A percentile compares a stretch with the other conserved stretches of the same genome.
Evolutionary conservation across 2,888 invertebrate species (phyloP).

Genomic region (Orthosia gothica): DNA sequence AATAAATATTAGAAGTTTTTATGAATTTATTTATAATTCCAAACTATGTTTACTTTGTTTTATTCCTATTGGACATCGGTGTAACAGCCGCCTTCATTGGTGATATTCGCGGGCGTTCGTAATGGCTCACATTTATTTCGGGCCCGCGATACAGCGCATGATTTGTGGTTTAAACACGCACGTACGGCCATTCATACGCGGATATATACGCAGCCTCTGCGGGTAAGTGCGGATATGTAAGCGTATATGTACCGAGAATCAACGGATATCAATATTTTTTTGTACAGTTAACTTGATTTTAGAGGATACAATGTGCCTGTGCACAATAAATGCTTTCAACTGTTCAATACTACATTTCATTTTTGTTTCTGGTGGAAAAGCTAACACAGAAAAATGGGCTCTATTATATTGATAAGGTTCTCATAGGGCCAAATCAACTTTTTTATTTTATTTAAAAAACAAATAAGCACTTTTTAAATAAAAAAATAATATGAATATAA

Average conservation of each 20-base stretch:
- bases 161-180: slow-evolving; percentile 68
- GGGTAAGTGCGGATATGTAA: slow-evolving; percentile 38
- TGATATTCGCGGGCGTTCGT: slow-evolving; percentile 57
- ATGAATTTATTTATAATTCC: neutral
- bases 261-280: slow-evolving; percentile 1
- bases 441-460: neutral
- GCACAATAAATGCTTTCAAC: neutral
- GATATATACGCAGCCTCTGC: slow-evolving; percentile 43
- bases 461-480: neutral
- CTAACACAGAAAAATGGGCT: too few species aligned
- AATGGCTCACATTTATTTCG: slow-evolving; percentile 68
- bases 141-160: slow-evolving; percentile 68
- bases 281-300: neutral
- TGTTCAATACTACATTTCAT: too few species aligned
- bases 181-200: slow-evolving; percentile 50
- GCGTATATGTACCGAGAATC: neutral
- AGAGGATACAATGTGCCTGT: neutral
- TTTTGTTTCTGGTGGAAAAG: too few species aligned
- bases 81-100: slow-evolving; percentile 37
- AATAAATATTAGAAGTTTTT: too few species aligned
- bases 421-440: too few species aligned
- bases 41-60: neutral
- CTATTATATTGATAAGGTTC: neutral
- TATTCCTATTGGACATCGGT: slow-evolving; percentile 13
- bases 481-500: too few species aligned